phyloP scores from a whole-genome alignment of 2,797 vertebrate species.

The Bufotes viridis region DNA sequence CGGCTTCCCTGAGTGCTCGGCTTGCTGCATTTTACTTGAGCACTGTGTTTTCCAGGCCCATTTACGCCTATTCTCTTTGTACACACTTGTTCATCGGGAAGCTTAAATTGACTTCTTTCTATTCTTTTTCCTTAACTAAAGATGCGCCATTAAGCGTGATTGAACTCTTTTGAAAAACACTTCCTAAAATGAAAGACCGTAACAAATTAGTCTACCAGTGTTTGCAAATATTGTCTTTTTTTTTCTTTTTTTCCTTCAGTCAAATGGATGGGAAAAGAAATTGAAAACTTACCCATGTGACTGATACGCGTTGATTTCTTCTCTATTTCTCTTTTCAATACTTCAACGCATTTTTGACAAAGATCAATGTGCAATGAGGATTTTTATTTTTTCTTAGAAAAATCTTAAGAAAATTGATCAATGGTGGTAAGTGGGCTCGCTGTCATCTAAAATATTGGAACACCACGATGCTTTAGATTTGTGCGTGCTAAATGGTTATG shows the following conservation, averaged over 20 bases:
- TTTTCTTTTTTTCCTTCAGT: slow-evolving; percentile 71
- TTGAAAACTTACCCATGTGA: slow-evolving; percentile 73
- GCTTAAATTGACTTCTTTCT: slow-evolving; percentile 81
- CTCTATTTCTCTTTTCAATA: slow-evolving; percentile 61
- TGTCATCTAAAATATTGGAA: neutral
- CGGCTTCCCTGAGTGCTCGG: slow-evolving; percentile 75
- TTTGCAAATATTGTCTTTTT: slow-evolving; percentile 80
- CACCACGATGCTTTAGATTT: neutral
- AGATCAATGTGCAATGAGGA: slow-evolving; percentile 33
- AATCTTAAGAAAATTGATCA: neutral
- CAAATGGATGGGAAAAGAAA: slow-evolving; percentile 77
- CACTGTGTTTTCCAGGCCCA: slow-evolving; percentile 77
- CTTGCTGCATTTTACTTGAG: slow-evolving; percentile 71
- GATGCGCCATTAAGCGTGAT: slow-evolving; percentile 79
- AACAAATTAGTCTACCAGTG: slow-evolving; percentile 77
- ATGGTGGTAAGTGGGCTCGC: neutral
- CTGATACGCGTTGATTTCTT: slow-evolving; percentile 69
- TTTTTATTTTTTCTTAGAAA: neutral
- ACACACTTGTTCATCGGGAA: slow-evolving; percentile 75
- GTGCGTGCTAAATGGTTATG: neutral
- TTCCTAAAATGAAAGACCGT: slow-evolving; percentile 76
- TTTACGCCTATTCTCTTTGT: slow-evolving; percentile 73
- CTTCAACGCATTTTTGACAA: slow-evolving; percentile 16
- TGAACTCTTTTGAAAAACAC: slow-evolving; percentile 79
- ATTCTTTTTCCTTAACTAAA: slow-evolving; percentile 83